Evolutionary conservation across 2,797 vertebrate genomes (phyloP).

Genomic region (Ctenosaura bakeri): DNA sequence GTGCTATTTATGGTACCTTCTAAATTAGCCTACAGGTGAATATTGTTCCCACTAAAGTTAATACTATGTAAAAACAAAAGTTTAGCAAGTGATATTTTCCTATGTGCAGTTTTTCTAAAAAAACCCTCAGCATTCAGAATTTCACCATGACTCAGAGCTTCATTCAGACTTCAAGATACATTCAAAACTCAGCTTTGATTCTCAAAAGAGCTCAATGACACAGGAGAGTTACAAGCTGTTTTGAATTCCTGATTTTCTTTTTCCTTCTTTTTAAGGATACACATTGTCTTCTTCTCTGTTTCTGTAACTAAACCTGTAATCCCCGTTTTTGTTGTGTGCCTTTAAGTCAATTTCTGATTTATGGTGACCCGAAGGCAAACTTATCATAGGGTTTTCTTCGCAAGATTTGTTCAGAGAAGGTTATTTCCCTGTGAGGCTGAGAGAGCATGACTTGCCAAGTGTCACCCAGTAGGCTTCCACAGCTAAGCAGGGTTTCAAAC

Average conservation of each 20-base stretch:
- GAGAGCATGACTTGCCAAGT: too few relatives aligned
- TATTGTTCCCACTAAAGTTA: neutral
- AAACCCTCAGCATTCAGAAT: too few relatives aligned
- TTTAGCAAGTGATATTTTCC: too few relatives aligned
- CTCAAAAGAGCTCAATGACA: neutral
- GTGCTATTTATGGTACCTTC: too few relatives aligned
- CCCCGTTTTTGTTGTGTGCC: neutral
- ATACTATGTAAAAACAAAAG: neutral
- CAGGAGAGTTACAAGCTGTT: neutral
- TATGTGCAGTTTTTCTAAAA: slow-evolving; percentile 5
- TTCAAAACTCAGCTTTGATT: neutral
- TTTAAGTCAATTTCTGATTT: too few relatives aligned
- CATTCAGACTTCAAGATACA: neutral
- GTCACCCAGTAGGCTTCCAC: too few relatives aligned
- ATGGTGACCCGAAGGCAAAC: too few relatives aligned
- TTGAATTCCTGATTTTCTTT: neutral
- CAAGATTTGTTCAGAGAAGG: too few relatives aligned
- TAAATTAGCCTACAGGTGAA: too few relatives aligned
- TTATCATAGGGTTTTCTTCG: too few relatives aligned
- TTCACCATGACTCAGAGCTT: neutral
- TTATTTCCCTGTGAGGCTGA: too few relatives aligned
- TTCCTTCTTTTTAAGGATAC: neutral
- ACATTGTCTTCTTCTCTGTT: neutral
- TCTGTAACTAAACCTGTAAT: neutral
- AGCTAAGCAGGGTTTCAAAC: too few relatives aligned